Base-by-base conservation (phyloP, 2,888 invertebrate species). In the Eilema sororculum region DNA sequence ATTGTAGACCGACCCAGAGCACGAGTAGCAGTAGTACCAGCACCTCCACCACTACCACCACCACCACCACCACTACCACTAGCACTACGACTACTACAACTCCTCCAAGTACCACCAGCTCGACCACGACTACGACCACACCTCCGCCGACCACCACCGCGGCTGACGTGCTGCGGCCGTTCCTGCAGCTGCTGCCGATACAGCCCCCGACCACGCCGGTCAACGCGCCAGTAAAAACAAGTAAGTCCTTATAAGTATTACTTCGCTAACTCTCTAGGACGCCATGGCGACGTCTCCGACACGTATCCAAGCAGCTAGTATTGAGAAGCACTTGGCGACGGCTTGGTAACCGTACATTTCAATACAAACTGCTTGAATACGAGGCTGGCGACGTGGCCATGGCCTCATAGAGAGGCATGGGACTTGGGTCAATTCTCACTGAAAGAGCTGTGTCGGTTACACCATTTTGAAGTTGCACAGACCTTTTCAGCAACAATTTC, bases 131-230 rank as follows among this genome's bases (percentile, higher is more conserved):
- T 3, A 87, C 90, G 4, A 91, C 90, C 13, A 88, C 92, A 62
- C 84, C 86, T 58, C 84, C 88, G 65, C 84, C 88, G 66, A 85
- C 87, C 68, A 89, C 86, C 8, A 87, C 89, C 13, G 82, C 86
- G 13, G 82, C 86, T 65, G 86, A 89, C 76, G 80, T 88, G 60
- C 84, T 88, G 73, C 88, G 87, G 25, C 94, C 95, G 20, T 95
- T 92, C 89, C 86, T 95, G 77, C 94, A 94, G 78, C 84, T 95
- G 75, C 85, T 95, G 79, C 96, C 95, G 30, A 93, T 96, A 78
- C 90, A 92, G 78, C 16, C n/a, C 0, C 58, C 25, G 61, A 78
- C 85, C 41, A 85, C 86, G 2, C 83, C 84, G 68, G 78, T 83
- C 25, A 89, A 76, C 66, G 85, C 88, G 12, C 86, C 89, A 13